A percentile compares a stretch with the other conserved stretches of the same genome.
phyloP scores from a whole-genome alignment of 2,113 vertebrate genomes.

The Camelus bactrianus region DNA sequence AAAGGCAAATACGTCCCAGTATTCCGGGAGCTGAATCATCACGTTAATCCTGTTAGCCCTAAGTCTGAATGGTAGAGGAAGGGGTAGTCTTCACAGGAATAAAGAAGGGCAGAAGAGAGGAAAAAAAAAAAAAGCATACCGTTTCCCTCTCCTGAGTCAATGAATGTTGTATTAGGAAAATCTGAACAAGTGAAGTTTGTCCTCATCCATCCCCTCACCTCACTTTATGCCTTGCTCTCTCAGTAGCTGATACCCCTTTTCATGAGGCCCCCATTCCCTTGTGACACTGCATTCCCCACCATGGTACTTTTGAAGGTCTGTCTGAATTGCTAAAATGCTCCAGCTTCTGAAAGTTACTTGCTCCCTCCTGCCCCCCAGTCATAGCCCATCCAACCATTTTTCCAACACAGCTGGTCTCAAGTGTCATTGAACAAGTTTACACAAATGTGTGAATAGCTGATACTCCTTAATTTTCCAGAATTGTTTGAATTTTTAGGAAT shows the following conservation, averaged over 20 bases:
- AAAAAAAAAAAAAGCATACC: not conserved
- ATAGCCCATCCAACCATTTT: not conserved
- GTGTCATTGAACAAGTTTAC: conserved; percentile 32
- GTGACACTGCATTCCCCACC: not conserved
- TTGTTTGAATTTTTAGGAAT: conserved; percentile 23
- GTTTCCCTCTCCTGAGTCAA: not conserved
- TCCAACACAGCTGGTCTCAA: not conserved
- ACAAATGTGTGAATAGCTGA: not conserved
- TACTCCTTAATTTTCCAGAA: not conserved
- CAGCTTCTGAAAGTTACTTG: not conserved
- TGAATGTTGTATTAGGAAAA: not conserved
- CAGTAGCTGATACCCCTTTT: not conserved
- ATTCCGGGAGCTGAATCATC: not conserved
- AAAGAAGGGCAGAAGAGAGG: not conserved
- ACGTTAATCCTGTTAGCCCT: not conserved
- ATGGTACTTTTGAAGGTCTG: not conserved
- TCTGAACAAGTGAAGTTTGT: not conserved
- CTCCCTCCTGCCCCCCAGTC: not conserved
- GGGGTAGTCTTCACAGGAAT: not conserved
- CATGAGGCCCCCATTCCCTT: not conserved
- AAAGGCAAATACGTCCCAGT: not conserved
- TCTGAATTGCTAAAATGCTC: not conserved
- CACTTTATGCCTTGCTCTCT: not conserved
- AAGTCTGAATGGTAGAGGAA: not conserved
- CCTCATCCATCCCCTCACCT: not conserved